Conservation (phyloP, 2,888 invertebrate genomes). For the Willowsia nigromaculata region DNA sequence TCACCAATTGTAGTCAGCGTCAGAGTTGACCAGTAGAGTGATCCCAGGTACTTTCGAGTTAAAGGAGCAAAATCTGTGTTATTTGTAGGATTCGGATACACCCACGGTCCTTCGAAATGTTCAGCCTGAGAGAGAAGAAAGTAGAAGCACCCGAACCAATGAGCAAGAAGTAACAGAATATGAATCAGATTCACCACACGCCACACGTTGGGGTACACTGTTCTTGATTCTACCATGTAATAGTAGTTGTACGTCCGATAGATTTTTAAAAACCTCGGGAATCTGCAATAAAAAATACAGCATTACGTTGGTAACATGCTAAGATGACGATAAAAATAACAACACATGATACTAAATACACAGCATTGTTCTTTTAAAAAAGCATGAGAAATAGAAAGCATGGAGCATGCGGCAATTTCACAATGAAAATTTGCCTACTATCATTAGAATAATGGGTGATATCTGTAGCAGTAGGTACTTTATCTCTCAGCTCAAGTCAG, state of each 20-base stretch:
- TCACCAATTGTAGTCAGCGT: conserved; percentile 98
- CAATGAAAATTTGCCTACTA: too few relatives aligned
- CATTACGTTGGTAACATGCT: too few relatives aligned
- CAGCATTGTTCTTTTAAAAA: too few relatives aligned
- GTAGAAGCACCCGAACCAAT: conserved; percentile 99
- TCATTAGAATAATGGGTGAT: too few relatives aligned
- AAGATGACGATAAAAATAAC: too few relatives aligned
- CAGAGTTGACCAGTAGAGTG: conserved; percentile 97
- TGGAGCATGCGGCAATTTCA: too few relatives aligned
- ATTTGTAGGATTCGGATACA: conserved; percentile 87
- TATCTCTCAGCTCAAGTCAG: background rate
- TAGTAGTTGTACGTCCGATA: conserved; percentile 96
- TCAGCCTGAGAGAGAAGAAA: conserved; percentile 95
- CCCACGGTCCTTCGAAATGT: conserved; percentile 94
- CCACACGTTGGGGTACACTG: conserved; percentile 97
- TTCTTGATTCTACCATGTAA: conserved; percentile 97
- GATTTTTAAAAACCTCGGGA: conserved; percentile 93
- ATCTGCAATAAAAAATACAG: conserved; percentile 81
- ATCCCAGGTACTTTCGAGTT: conserved; percentile 95
- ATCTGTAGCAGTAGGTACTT: too few relatives aligned
- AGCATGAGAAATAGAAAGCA: too few relatives aligned
- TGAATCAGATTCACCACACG: conserved; percentile 96
- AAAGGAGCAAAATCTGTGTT: conserved; percentile 93
- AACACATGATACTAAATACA: too few relatives aligned
- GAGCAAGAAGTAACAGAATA: conserved; percentile 94